These are phyloP conservation scores for Rhegmatorhina hoffmannsi DNA, from an alignment of 2,113 vertebrate genomes.

Conservation along the genomic window DNA sequence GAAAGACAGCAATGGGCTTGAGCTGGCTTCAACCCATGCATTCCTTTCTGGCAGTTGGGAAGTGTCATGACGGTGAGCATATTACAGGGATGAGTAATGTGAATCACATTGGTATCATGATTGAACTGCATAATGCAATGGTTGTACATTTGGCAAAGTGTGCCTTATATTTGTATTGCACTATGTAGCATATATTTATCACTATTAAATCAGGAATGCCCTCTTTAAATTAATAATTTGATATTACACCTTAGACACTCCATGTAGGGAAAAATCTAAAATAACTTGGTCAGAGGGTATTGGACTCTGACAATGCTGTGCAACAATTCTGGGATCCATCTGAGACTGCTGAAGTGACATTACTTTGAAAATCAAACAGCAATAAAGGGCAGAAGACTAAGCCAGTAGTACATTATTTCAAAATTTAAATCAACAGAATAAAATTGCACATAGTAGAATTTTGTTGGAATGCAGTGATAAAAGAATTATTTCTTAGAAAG, in stretches of 20 bases:
- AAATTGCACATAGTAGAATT: not conserved
- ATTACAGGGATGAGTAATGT: not conserved
- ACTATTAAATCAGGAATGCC: not conserved
- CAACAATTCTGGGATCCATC: not conserved
- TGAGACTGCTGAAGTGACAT: not conserved
- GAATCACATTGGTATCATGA: not conserved
- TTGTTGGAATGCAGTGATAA: not conserved
- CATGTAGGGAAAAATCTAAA: not conserved
- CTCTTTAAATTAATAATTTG: not conserved
- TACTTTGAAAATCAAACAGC: not conserved
- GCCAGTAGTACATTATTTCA: not conserved
- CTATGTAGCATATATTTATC: not conserved
- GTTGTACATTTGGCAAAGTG: not conserved
- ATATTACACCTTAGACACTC: not conserved
- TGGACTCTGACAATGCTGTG: not conserved
- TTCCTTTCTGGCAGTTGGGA: not conserved
- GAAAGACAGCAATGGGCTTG: not conserved
- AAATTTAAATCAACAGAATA: not conserved
- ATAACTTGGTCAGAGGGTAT: not conserved
- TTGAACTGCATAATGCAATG: not conserved
- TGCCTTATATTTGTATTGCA: not conserved
- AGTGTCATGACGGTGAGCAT: not conserved
- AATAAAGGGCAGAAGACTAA: not conserved
- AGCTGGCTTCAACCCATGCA: not conserved
- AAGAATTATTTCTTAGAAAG: not conserved